These are phyloP conservation scores for Lutjanus campechanus DNA, from an alignment of 2,797 vertebrate genomes.

Conservation along the genomic window DNA sequence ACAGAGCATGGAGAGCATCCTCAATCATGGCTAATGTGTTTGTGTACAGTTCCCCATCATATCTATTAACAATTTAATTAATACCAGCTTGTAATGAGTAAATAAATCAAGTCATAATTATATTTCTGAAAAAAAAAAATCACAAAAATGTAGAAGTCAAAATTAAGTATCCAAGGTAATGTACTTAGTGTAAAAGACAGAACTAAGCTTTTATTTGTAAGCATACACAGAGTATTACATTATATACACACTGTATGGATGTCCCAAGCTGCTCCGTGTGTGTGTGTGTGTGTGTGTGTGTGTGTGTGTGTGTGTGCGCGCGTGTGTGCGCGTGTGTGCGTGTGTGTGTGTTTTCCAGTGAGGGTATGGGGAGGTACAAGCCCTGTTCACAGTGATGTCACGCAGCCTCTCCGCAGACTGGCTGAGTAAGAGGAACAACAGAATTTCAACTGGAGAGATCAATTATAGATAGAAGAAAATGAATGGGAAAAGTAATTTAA, in stretches of 20 bases:
- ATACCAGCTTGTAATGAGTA: slow-evolving; percentile 2
- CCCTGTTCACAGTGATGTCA: slow-evolving; percentile 85
- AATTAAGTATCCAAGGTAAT: slow-evolving; percentile 1
- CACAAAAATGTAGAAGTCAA: background rate
- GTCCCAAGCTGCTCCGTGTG: slow-evolving; percentile 6
- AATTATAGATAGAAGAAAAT: slow-evolving; percentile 93
- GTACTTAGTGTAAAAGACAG: background rate
- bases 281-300: slow-evolving; percentile 18
- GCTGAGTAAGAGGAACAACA: slow-evolving; percentile 89
- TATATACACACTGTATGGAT: slow-evolving; percentile 15
- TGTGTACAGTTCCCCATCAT: background rate
- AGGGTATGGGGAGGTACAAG: slow-evolving; percentile 53
- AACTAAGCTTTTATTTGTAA: slow-evolving; percentile 21
- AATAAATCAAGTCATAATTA: slow-evolving; percentile 5
- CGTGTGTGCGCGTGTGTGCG: slow-evolving; percentile 18
- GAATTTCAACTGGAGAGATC: slow-evolving; percentile 91
- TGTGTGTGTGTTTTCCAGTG: slow-evolving; percentile 49
- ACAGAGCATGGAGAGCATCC: background rate
- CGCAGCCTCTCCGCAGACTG: slow-evolving; percentile 82
- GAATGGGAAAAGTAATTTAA: slow-evolving; percentile 91
- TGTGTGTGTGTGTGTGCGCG: slow-evolving; percentile 19
- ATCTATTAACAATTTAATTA: background rate
- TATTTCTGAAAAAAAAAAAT: background rate
- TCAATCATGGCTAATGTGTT: slow-evolving; percentile 3
- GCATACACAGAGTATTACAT: background rate